phyloP scores from a whole-genome alignment of 1,140 invertebrate species.

The Campodea augens region DNA sequence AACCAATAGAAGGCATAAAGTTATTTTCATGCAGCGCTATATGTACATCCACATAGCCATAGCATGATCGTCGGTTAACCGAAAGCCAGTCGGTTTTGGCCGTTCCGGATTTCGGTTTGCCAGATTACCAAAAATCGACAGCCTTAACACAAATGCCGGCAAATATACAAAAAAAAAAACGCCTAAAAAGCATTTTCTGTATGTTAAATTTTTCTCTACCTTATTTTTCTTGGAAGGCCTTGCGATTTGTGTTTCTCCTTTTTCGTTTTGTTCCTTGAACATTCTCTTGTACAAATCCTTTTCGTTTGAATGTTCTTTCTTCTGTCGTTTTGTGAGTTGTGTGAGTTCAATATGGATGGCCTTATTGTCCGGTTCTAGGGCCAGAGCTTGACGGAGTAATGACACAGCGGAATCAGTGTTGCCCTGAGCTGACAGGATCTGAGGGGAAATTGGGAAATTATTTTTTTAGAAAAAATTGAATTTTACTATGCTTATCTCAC shows the following conservation, averaged over 20 bases:
- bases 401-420: constrained; percentile 37
- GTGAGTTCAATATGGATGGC: constrained; percentile 36
- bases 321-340: constrained; percentile 32
- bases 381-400: constrained; percentile 33
- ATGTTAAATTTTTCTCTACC: constrained; percentile 6
- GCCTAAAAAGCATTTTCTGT: background rate
- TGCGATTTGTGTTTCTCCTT: background rate
- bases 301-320: constrained; percentile 32
- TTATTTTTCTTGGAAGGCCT: background rate
- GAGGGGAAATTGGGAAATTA: constrained; percentile 6
- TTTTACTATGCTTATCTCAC: too few species aligned
- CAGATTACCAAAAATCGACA: too few species aligned
- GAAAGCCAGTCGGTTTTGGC: too few species aligned
- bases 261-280: constrained; percentile 26
- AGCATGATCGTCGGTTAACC: too few species aligned
- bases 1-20: background rate
- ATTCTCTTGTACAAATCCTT: constrained; percentile 44
- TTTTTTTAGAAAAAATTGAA: background rate
- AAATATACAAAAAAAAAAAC: background rate
- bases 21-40: background rate
- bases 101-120: too few species aligned
- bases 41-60: too few species aligned
- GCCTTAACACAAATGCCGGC: background rate
- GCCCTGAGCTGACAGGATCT: constrained; percentile 41
- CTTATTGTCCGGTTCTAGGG: constrained; percentile 34